Evolutionary conservation across 2,113 vertebrate genomes (phyloP).

Genomic region (Speoplatyrhinus poulsoni): DNA sequence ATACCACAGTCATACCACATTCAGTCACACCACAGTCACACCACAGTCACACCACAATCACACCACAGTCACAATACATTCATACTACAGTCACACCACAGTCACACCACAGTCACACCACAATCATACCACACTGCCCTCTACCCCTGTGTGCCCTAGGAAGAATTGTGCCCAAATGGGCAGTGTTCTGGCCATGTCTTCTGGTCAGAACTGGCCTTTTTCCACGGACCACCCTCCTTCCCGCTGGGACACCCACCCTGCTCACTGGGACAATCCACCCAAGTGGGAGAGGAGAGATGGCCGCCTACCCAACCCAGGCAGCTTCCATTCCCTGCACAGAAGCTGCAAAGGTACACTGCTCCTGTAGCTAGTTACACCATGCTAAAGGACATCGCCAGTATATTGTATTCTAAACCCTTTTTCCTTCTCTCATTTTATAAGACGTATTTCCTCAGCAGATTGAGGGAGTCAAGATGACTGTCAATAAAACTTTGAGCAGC

Average conservation of each 20-base stretch:
- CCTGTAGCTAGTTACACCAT: not conserved
- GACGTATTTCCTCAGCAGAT: conserved; percentile 96
- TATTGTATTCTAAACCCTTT: not conserved
- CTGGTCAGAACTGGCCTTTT: conserved; percentile 76
- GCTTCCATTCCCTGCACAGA: conserved; percentile 89
- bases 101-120: not conserved
- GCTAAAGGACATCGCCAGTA: not conserved
- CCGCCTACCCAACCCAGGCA: conserved; percentile 87
- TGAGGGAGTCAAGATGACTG: conserved; percentile 89
- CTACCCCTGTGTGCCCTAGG: conserved; percentile 26
- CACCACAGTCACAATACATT: not conserved
- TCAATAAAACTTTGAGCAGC: conserved; percentile 91
- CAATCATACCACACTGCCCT: not conserved
- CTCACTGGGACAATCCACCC: conserved; percentile 70
- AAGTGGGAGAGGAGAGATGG: conserved; percentile 82
- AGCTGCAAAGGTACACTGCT: conserved; percentile 85
- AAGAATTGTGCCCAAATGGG: conserved; percentile 78
- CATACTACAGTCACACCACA: too few relatives aligned
- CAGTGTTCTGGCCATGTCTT: conserved; percentile 82
- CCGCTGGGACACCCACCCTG: conserved; percentile 73
- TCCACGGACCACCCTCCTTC: conserved; percentile 68
- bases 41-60: not conserved
- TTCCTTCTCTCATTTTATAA: conserved; percentile 48
- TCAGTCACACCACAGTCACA: too few relatives aligned
- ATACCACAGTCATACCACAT: not conserved